Conservation (phyloP, 2,113 vertebrate genomes). For the Podilymbus podiceps region DNA sequence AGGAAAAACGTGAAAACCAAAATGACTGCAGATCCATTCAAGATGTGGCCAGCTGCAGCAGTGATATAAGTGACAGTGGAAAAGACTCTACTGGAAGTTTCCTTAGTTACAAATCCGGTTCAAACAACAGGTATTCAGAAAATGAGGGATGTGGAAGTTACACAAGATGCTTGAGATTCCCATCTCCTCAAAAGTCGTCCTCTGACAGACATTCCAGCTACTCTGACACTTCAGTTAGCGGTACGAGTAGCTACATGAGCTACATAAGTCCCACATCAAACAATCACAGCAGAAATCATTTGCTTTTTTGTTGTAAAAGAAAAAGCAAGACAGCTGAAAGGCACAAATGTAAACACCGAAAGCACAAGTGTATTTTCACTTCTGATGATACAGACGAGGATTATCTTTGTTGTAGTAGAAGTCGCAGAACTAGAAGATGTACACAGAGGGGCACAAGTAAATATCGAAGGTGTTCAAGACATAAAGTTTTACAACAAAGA, state of each 20-base stretch:
- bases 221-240: slow-evolving; percentile 47
- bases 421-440: slow-evolving; percentile 35
- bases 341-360: slow-evolving; percentile 65
- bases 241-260: slow-evolving; percentile 12
- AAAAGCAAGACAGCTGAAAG: slow-evolving; percentile 55
- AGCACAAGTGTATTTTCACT: slow-evolving; percentile 63
- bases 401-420: not conserved
- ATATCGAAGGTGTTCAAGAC: slow-evolving; percentile 53
- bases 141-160: slow-evolving; percentile 43
- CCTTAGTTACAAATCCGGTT: slow-evolving; percentile 35
- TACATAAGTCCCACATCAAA: slow-evolving; percentile 2
- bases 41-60: slow-evolving; percentile 32
- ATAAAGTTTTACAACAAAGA: slow-evolving; percentile 69
- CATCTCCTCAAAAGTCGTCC: slow-evolving; percentile 46
- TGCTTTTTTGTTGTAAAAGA: slow-evolving; percentile 53
- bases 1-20: slow-evolving; percentile 43
- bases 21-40: slow-evolving; percentile 4
- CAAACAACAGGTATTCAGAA: slow-evolving; percentile 41
- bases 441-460: slow-evolving; percentile 33
- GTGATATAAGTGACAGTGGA: slow-evolving; percentile 37
- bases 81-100: slow-evolving; percentile 42
- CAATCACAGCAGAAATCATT: slow-evolving; percentile 1
- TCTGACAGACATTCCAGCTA: slow-evolving; percentile 52
- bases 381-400: slow-evolving; percentile 14
- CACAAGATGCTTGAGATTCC: slow-evolving; percentile 32